phyloP scores from a whole-genome alignment of 2,113 vertebrate genomes.

The Gobius niger region DNA sequence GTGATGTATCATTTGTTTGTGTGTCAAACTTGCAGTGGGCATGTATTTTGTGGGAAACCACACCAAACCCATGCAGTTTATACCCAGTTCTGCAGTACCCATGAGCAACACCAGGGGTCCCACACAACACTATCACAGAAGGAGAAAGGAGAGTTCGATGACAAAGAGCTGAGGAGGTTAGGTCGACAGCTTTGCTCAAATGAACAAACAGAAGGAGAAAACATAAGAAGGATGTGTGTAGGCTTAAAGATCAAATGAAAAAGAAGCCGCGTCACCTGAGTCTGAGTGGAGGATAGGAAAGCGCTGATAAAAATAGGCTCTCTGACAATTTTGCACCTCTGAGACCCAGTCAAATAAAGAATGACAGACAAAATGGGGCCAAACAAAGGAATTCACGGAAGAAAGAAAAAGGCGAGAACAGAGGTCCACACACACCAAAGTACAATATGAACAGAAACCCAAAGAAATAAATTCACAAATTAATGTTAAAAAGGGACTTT shows the following conservation, averaged over 20 bases:
- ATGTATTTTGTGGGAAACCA: slow-evolving; percentile 53
- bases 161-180: slow-evolving; percentile 29
- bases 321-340: slow-evolving; percentile 92
- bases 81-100: slow-evolving; percentile 81
- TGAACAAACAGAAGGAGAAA: background rate
- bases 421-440: slow-evolving; percentile 61
- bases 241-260: slow-evolving; percentile 39
- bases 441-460: slow-evolving; percentile 50
- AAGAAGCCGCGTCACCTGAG: slow-evolving; percentile 84
- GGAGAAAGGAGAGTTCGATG: slow-evolving; percentile 73
- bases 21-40: slow-evolving; percentile 46
- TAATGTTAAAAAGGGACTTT: background rate
- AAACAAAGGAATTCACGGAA: slow-evolving; percentile 47
- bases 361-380: slow-evolving; percentile 48
- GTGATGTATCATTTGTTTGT: slow-evolving; percentile 38
- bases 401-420: slow-evolving; percentile 46
- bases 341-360: slow-evolving; percentile 60
- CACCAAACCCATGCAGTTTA: slow-evolving; percentile 83
- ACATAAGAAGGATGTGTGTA: slow-evolving; percentile 17
- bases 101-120: slow-evolving; percentile 79
- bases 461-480: background rate
- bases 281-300: slow-evolving; percentile 83
- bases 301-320: slow-evolving; percentile 91
- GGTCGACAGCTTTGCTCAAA: slow-evolving; percentile 11
- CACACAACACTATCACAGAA: slow-evolving; percentile 79